Base-by-base conservation (phyloP, 30 jellyfish, hydroid and myxozoan genomes). In the Cassiopea andromeda region DNA sequence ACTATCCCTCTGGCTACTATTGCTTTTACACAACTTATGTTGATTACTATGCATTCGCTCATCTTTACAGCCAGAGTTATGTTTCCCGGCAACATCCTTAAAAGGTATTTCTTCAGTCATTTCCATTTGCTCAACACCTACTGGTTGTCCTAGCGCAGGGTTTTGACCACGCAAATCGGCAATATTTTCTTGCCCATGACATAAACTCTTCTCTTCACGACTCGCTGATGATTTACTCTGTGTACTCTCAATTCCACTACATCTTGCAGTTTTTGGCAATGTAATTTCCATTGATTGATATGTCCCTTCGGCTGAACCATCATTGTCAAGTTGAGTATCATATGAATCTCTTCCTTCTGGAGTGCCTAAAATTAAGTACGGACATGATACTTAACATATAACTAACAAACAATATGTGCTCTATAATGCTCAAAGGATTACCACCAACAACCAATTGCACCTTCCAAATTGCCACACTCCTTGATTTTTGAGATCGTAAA, bases 1-100 rank as follows among this genome's bases (percentile, higher is more conserved):
- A 45, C 78, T 71, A 66, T 87, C 94, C 19, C 80, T 87, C 19
- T 58, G 66, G 70, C n/a, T n/a, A n/a, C n/a, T n/a, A n/a, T n/a
- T n/a, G n/a, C n/a, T n/a, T n/a, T n/a, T n/a, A n/a, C n/a, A n/a
- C n/a, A n/a, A n/a, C n/a, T n/a, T n/a, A n/a, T n/a, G n/a, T n/a
- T n/a, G n/a, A n/a, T n/a, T n/a, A n/a, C n/a, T n/a, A n/a, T n/a
- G n/a, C n/a, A n/a, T n/a, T n/a, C n/a, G n/a, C n/a, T n/a, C n/a
- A n/a, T n/a, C n/a, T n/a, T n/a, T n/a, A n/a, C n/a, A n/a, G n/a
- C n/a, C n/a, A n/a, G n/a, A n/a, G n/a, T n/a, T n/a, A n/a, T n/a
- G n/a, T n/a, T n/a, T n/a, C n/a, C n/a, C n/a, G n/a, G n/a, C n/a
- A n/a, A n/a, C n/a, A n/a, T n/a, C n/a, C n/a, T n/a, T n/a, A n/a